A percentile compares a stretch with the other conserved stretches of the same genome.
Evolutionary conservation across 2,797 vertebrate species (phyloP).

Genomic region (Brachyalestes nurse): DNA sequence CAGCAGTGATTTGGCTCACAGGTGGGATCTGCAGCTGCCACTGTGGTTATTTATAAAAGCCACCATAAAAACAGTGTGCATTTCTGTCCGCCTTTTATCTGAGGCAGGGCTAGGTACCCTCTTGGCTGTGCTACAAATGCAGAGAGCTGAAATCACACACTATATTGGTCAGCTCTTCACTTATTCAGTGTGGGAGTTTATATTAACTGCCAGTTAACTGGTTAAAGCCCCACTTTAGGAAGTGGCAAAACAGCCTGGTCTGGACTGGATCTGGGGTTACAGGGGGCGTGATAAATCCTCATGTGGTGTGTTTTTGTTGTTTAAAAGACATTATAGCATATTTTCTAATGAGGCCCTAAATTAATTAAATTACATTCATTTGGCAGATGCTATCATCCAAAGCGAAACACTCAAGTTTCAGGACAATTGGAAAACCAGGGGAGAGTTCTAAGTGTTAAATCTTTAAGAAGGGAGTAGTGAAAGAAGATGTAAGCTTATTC

Average conservation of each 20-base stretch:
- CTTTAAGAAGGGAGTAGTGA: too few species aligned
- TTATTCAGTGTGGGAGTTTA: neutral
- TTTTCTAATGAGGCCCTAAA: neutral
- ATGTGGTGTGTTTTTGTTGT: neutral
- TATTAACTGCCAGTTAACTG: neutral
- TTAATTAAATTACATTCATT: too few species aligned
- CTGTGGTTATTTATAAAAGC: constrained; percentile 57
- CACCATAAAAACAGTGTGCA: constrained; percentile 26
- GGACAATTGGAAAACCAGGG: too few species aligned
- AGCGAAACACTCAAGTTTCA: too few species aligned
- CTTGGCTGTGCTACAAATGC: neutral
- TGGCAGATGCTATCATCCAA: too few species aligned
- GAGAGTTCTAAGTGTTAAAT: too few species aligned
- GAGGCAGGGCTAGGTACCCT: neutral
- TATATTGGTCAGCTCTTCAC: neutral
- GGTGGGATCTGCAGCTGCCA: constrained; percentile 51
- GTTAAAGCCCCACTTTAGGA: neutral
- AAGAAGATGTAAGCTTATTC: too few species aligned
- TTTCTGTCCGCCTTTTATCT: constrained; percentile 21
- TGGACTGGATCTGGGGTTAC: neutral
- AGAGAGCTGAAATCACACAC: neutral
- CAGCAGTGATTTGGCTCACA: constrained; percentile 48
- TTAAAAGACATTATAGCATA: too few species aligned
- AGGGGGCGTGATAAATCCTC: neutral
- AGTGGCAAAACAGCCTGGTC: neutral